Evolutionary conservation across 2,888 invertebrate species (phyloP).

Genomic region (Caenorhabditis sp.): DNA sequence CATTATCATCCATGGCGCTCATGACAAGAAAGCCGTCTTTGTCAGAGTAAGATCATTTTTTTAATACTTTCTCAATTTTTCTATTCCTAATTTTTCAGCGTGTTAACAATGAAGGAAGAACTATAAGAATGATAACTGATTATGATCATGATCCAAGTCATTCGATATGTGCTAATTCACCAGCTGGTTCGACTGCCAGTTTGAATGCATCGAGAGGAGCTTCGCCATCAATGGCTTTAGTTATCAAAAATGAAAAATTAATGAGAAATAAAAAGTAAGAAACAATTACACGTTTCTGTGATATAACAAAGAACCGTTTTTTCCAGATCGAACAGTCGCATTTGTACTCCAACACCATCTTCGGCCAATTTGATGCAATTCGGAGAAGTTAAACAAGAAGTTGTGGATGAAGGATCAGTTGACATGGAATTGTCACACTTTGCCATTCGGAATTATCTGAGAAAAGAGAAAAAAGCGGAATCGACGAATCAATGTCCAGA

Average conservation of each 20-base stretch:
- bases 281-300: too few relatives aligned
- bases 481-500: slow-evolving; percentile 32
- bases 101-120: slow-evolving; percentile 20
- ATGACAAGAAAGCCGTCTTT: slow-evolving; percentile 1
- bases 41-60: neutral
- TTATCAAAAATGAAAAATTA: neutral
- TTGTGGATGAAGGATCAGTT: neutral
- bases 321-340: neutral
- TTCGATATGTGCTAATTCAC: slow-evolving; percentile 1
- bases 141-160: slow-evolving; percentile 1
- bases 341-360: slow-evolving; percentile 10
- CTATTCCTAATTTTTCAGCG: slow-evolving; percentile 12
- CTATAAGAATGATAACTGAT: slow-evolving; percentile 22
- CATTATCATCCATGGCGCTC: slow-evolving; percentile 14
- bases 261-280: neutral
- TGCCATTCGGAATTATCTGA: slow-evolving; percentile 12
- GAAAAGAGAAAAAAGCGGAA: neutral
- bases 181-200: too few relatives aligned
- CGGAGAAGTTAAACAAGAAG: neutral
- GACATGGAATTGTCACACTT: slow-evolving; percentile 14
- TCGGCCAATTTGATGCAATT: slow-evolving; percentile 3
- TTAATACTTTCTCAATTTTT: neutral
- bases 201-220: neutral
- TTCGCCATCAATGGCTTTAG: neutral
- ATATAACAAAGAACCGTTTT: too few relatives aligned